Evolutionary conservation across 2,888 invertebrate species (phyloP).

Genomic region (Aphidoletes aphidimyza): DNA sequence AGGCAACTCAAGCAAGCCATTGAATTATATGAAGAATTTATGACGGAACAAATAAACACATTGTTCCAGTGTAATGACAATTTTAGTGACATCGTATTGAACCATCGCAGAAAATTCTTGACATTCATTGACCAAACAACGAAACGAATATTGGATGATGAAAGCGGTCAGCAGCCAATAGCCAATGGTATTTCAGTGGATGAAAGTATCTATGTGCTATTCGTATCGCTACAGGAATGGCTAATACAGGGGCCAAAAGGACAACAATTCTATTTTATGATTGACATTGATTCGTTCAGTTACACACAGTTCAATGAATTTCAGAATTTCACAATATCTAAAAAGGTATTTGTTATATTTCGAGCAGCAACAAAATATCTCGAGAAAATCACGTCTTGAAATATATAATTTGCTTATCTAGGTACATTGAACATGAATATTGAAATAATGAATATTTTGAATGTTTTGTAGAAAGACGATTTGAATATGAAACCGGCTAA

Average conservation of each 20-base stretch:
- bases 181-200: background rate
- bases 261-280: conserved; percentile 42
- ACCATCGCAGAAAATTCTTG: background rate
- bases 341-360: background rate
- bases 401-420: too few species aligned
- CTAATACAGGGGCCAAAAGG: background rate
- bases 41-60: background rate
- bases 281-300: conserved; percentile 32
- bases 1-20: background rate
- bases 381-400: background rate
- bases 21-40: conserved; percentile 29
- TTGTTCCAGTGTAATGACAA: conserved; percentile 8
- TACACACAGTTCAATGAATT: background rate
- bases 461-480: background rate
- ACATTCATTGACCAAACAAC: background rate
- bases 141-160: background rate
- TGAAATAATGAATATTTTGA: too few species aligned
- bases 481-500: background rate
- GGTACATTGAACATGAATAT: too few species aligned
- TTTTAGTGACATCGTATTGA: conserved; percentile 34
- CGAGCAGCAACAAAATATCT: background rate
- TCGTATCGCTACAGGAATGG: conserved; percentile 21
- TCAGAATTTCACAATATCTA: background rate
- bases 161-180: too few species aligned
- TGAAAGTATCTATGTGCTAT: background rate